Evolutionary conservation across 2,888 invertebrate species (phyloP).

Genomic region (Clostera curtula): DNA sequence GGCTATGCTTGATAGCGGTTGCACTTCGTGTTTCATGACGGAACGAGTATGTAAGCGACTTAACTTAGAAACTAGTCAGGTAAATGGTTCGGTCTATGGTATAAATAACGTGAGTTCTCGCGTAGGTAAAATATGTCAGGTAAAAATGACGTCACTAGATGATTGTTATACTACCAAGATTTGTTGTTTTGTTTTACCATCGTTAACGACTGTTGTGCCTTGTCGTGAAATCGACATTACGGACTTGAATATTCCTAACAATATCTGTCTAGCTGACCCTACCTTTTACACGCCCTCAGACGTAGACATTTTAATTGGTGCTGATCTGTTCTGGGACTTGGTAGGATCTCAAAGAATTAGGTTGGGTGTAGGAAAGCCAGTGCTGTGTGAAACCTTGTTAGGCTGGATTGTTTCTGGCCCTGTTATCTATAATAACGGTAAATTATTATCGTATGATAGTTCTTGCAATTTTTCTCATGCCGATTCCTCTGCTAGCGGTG

Average conservation of each 20-base stretch:
- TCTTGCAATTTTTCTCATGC: too few species aligned
- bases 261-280: constrained; percentile 9
- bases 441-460: too few species aligned
- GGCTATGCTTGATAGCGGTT: too few species aligned
- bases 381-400: constrained; percentile 8
- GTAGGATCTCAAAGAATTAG: constrained; percentile 6
- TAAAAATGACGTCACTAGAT: too few species aligned
- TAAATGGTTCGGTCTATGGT: too few species aligned
- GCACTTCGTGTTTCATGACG: too few species aligned
- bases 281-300: constrained; percentile 9
- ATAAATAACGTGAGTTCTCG: too few species aligned
- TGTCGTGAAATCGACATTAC: constrained; percentile 2
- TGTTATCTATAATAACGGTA: constrained; percentile 2
- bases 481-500: not conserved
- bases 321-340: constrained; percentile 15
- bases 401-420: constrained; percentile 14
- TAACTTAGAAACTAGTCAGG: too few species aligned
- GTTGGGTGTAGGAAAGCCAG: constrained; percentile 7
- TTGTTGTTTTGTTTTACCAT: too few species aligned
- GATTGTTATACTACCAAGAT: not conserved
- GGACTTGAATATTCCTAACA: constrained; percentile 1
- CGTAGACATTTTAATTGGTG: constrained; percentile 13
- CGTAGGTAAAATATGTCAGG: too few species aligned
- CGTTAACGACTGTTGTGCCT: too few species aligned
- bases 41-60: too few species aligned